Conservation (phyloP, 1,140 invertebrate genomes). For the Nasonia longicornis region DNA sequence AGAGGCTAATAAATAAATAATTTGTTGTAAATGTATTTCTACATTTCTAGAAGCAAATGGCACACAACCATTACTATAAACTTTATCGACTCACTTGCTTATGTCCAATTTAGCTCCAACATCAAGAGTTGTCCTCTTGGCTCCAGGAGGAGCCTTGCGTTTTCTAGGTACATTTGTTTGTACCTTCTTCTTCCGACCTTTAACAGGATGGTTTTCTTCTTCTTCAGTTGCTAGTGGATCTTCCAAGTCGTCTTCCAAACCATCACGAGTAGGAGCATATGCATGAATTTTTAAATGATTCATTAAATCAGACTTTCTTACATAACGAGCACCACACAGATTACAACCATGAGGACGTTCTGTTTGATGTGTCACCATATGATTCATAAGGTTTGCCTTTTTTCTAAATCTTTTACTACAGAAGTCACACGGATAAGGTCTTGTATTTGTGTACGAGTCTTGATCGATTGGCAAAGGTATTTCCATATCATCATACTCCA, state of each 20-base stretch:
- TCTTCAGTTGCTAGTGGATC: constrained; percentile 60
- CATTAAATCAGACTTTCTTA: constrained; percentile 82
- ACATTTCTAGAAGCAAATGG: not conserved
- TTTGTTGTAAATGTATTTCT: no score
- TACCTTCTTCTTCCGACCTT: constrained; percentile 66
- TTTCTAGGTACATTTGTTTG: constrained; percentile 62
- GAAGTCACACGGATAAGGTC: constrained; percentile 88
- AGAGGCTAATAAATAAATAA: not conserved
- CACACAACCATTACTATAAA: not conserved
- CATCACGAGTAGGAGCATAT: constrained; percentile 72
- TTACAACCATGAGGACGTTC: constrained; percentile 83
- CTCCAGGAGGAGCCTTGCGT: constrained; percentile 54
- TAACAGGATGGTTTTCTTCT: constrained; percentile 58
- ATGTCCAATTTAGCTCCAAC: constrained; percentile 56
- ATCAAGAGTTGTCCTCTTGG: constrained; percentile 48
- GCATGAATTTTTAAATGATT: constrained; percentile 86
- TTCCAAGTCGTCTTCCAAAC: constrained; percentile 68
- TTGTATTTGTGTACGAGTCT: constrained; percentile 82
- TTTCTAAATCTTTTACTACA: constrained; percentile 85
- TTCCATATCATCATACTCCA: constrained; percentile 78
- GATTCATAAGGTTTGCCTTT: constrained; percentile 85
- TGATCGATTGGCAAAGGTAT: constrained; percentile 84
- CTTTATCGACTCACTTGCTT: constrained; percentile 59
- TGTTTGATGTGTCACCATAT: constrained; percentile 86
- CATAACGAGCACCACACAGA: constrained; percentile 81